Evolutionary conservation across 2,797 vertebrate genomes (phyloP).

Genomic region (Lepilemur ruficaudatus): DNA sequence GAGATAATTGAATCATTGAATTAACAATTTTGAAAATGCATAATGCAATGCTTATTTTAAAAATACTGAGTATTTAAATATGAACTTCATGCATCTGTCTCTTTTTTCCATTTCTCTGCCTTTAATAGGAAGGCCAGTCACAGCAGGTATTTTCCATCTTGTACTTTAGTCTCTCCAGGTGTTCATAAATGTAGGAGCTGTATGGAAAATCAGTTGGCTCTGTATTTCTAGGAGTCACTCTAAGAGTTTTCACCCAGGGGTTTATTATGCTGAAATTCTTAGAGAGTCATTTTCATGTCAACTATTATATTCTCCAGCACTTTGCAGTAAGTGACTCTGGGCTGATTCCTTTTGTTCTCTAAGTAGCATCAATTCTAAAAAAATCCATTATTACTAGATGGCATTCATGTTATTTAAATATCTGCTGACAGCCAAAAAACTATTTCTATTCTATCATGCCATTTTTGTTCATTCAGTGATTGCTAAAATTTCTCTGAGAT

Average conservation of each 20-base stretch:
- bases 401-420: slow-evolving; percentile 67
- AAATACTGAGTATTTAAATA: not conserved
- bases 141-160: slow-evolving; percentile 58
- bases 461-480: slow-evolving; percentile 56
- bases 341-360: slow-evolving; percentile 66
- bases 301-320: not conserved
- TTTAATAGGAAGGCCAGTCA: slow-evolving; percentile 40
- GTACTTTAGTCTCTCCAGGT: slow-evolving; percentile 50
- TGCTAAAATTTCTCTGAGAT: slow-evolving; percentile 19
- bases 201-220: slow-evolving; percentile 43
- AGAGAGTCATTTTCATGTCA: slow-evolving; percentile 73
- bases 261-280: slow-evolving; percentile 69
- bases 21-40: not conserved
- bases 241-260: slow-evolving; percentile 39
- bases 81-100: not conserved
- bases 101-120: not conserved
- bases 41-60: not conserved
- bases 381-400: not conserved
- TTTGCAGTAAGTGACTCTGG: slow-evolving; percentile 58
- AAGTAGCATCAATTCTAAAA: slow-evolving; percentile 66
- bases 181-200: slow-evolving; percentile 46
- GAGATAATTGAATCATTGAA: not conserved
- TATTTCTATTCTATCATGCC: slow-evolving; percentile 20
- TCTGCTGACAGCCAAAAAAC: slow-evolving; percentile 58
- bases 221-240: slow-evolving; percentile 37